phyloP scores from a whole-genome alignment of 2,113 vertebrate species.

The Sorex fumeus region DNA sequence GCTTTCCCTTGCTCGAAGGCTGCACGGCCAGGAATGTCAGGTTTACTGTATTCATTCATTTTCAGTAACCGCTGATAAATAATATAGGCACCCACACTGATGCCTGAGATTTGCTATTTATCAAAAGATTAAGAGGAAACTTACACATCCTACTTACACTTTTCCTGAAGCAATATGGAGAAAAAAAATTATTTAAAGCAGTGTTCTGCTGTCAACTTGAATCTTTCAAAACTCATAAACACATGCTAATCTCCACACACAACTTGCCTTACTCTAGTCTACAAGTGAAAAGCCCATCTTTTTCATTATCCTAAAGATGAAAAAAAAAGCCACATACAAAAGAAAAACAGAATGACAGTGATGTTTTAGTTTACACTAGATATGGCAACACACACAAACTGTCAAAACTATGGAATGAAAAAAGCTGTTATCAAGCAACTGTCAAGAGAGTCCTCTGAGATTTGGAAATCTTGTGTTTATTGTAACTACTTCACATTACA shows the following conservation, averaged over 20 bases:
- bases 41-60: conserved; percentile 51
- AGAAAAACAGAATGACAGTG: conserved; percentile 93
- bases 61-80: conserved; percentile 62
- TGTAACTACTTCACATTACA: conserved; percentile 93
- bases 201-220: conserved; percentile 86
- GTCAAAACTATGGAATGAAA: conserved; percentile 94
- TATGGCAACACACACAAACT: conserved; percentile 94
- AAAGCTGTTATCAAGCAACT: conserved; percentile 94
- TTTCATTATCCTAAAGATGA: conserved; percentile 91
- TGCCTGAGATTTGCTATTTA: conserved; percentile 48
- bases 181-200: conserved; percentile 77
- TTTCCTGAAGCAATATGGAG: conserved; percentile 76
- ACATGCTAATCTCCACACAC: conserved; percentile 87
- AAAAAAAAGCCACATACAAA: conserved; percentile 88
- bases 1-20: neutral
- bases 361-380: conserved; percentile 94
- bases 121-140: conserved; percentile 84
- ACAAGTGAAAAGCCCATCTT: conserved; percentile 90
- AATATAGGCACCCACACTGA: conserved; percentile 57
- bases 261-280: conserved; percentile 88
- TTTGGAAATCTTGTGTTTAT: conserved; percentile 94
- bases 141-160: conserved; percentile 77
- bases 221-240: conserved; percentile 89
- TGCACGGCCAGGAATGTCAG: conserved; percentile 21
- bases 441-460: conserved; percentile 94